These are phyloP conservation scores for Coturnix japonica DNA, from an alignment of 2,113 vertebrate genomes.

Conservation along the genomic window DNA sequence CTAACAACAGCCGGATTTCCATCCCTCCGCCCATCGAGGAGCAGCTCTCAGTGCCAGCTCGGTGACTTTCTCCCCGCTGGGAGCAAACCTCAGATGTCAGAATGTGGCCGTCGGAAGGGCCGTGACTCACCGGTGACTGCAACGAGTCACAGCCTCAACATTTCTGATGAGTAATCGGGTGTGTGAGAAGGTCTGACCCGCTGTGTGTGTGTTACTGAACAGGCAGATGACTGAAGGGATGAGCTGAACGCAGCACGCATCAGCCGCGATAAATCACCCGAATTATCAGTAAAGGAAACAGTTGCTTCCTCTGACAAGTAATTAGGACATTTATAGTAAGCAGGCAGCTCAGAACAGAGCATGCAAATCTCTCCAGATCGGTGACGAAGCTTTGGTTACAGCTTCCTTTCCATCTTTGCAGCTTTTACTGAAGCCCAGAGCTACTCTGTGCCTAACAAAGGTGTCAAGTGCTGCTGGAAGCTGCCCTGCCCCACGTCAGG, in stretches of 20 bases:
- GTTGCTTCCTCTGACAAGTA: neutral
- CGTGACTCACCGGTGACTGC: conserved; percentile 38
- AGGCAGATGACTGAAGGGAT: neutral
- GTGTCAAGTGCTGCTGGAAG: neutral
- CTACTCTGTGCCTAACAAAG: accelerated
- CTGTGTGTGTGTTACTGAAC: neutral
- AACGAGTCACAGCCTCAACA: neutral
- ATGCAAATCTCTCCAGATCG: neutral
- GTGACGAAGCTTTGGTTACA: neutral
- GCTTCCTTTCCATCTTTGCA: neutral
- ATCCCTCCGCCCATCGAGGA: accelerated
- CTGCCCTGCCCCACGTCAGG: neutral
- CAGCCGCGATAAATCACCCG: neutral
- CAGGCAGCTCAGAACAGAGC: neutral
- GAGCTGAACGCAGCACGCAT: neutral
- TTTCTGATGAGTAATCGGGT: conserved; percentile 47
- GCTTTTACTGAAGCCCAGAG: neutral
- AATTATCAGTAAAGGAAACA: neutral
- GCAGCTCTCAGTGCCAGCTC: accelerated
- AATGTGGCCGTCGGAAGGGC: neutral
- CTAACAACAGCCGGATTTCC: neutral
- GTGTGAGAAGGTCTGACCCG: neutral
- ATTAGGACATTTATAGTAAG: neutral
- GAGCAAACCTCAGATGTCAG: neutral
- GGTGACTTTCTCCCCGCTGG: neutral